These are phyloP conservation scores for Hucho hucho DNA, from an alignment of 2,113 vertebrate genomes.

Conservation along the genomic window DNA sequence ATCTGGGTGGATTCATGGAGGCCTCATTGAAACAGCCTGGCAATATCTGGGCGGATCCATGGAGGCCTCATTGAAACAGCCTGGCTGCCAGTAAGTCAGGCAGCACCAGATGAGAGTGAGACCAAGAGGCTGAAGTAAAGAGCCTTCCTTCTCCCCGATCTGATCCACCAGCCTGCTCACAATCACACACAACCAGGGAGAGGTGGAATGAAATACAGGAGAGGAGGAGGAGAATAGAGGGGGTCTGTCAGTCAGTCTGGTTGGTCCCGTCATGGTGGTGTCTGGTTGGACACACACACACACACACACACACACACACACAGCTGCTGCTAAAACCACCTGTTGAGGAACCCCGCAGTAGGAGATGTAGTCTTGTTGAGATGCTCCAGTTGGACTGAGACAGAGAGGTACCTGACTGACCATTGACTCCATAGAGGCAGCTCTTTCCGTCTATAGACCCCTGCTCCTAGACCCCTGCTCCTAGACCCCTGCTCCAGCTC, in stretches of 20 bases:
- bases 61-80: constrained; percentile 29
- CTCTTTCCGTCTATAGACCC: too few species aligned
- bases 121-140: background rate
- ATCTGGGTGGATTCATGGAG: too few species aligned
- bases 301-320: background rate
- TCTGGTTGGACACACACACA: background rate
- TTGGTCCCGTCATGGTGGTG: background rate
- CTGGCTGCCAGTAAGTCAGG: background rate
- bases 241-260: constrained; percentile 6
- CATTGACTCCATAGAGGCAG: background rate
- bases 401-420: background rate
- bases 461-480: too few species aligned
- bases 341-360: background rate
- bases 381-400: background rate
- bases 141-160: background rate
- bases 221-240: background rate
- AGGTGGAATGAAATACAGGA: background rate
- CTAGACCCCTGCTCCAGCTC: background rate
- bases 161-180: background rate
- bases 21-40: too few species aligned
- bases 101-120: background rate
- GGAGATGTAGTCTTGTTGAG: background rate
- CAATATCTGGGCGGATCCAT: background rate
- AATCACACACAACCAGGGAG: background rate
- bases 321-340: too few species aligned